Conservation (phyloP, 2,113 vertebrate genomes). For the Xenopus laevis region DNA sequence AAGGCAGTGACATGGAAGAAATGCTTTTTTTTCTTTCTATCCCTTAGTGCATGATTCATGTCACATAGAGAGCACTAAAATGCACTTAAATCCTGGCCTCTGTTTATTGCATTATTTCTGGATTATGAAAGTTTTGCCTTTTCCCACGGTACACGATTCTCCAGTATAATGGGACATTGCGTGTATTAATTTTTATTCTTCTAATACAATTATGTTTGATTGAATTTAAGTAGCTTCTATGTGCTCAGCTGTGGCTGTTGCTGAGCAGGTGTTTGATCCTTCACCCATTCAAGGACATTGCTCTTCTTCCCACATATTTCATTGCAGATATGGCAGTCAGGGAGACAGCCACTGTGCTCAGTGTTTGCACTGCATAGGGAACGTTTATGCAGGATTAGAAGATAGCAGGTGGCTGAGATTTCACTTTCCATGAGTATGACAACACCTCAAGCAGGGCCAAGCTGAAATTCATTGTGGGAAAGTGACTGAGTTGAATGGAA, state of each 20-base stretch:
- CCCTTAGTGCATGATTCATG: not conserved
- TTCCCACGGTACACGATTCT: not conserved
- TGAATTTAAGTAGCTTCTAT: constrained; percentile 14
- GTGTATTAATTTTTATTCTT: not conserved
- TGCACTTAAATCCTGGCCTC: not conserved
- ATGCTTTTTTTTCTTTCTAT: too few species aligned
- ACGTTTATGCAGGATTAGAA: constrained; percentile 4
- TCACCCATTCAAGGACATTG: constrained; percentile 5
- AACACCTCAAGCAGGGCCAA: not conserved
- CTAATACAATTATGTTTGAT: constrained; percentile 1
- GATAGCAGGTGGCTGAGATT: not conserved
- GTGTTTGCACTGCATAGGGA: not conserved
- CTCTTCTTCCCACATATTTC: constrained; percentile 9
- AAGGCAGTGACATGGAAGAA: too few species aligned
- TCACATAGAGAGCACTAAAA: not conserved
- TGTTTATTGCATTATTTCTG: not conserved
- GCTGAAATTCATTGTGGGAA: not conserved
- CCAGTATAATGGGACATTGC: not conserved
- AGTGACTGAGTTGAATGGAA: not conserved
- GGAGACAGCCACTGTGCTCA: not conserved
- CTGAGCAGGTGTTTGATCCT: constrained; percentile 24
- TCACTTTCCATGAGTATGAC: not conserved
- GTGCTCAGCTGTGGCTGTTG: constrained; percentile 28
- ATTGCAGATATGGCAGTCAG: not conserved
- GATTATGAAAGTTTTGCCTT: not conserved